Conservation (phyloP, 1,140 invertebrate species). For the Micrasema minimum region DNA sequence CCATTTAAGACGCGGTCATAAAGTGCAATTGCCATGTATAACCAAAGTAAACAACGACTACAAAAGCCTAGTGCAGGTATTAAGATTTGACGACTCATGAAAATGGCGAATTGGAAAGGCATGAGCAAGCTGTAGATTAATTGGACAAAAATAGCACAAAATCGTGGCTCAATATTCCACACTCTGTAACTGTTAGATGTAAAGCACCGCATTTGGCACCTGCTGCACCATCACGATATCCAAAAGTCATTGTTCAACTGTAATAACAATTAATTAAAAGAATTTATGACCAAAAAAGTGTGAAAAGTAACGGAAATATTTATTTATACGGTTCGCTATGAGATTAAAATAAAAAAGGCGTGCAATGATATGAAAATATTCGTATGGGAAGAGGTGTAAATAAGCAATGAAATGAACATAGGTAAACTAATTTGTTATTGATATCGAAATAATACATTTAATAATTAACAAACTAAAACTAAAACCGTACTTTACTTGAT, state of each 20-base stretch:
- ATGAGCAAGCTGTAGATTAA: not conserved
- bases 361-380: too few species aligned
- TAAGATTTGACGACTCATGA: slow-evolving; percentile 6
- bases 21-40: not conserved
- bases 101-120: not conserved
- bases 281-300: too few species aligned
- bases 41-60: not conserved
- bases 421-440: too few species aligned
- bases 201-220: slow-evolving; percentile 2
- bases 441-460: too few species aligned
- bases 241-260: not conserved
- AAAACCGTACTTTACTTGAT: too few species aligned
- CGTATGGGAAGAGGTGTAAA: too few species aligned
- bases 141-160: slow-evolving; percentile 20
- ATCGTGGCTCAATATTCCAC: slow-evolving; percentile 7
- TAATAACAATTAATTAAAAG: too few species aligned
- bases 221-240: slow-evolving; percentile 1
- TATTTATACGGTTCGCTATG: too few species aligned
- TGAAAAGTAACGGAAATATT: too few species aligned
- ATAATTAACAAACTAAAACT: too few species aligned
- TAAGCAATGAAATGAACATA: too few species aligned
- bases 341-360: too few species aligned
- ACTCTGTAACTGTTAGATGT: slow-evolving; percentile 1
- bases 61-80: not conserved
- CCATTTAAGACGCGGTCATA: not conserved